phyloP scores from a whole-genome alignment of 2,888 invertebrate genomes.

The Caenorhabditis doughertyi region DNA sequence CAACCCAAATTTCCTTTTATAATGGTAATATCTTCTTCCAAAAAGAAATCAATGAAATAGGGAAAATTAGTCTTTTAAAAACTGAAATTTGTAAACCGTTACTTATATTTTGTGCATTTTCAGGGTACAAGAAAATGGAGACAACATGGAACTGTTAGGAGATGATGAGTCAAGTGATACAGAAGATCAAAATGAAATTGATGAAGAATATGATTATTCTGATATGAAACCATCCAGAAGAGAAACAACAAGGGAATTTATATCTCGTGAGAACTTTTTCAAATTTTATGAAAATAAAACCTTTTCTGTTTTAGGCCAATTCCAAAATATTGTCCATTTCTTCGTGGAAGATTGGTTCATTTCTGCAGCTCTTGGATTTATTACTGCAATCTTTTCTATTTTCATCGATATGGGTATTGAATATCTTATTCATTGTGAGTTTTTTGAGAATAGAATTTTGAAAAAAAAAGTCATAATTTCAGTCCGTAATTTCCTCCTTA shows the following conservation, averaged over 20 bases:
- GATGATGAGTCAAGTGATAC: slow-evolving; percentile 52
- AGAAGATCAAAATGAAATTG: slow-evolving; percentile 34
- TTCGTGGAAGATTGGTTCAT: slow-evolving; percentile 84
- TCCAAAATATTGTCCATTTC: slow-evolving; percentile 80
- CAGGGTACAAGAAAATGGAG: slow-evolving; percentile 62
- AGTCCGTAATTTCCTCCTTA: slow-evolving; percentile 57
- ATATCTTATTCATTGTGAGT: slow-evolving; percentile 81
- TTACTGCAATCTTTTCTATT: slow-evolving; percentile 83
- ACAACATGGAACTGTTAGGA: slow-evolving; percentile 51
- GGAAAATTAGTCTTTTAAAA: too few relatives aligned
- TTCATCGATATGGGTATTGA: slow-evolving; percentile 80
- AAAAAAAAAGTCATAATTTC: background rate
- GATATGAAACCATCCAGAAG: slow-evolving; percentile 44
- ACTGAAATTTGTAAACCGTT: background rate
- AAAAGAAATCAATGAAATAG: too few relatives aligned
- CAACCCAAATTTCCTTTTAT: too few relatives aligned
- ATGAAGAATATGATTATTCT: slow-evolving; percentile 52
- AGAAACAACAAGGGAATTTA: slow-evolving; percentile 61
- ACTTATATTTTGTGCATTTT: background rate
- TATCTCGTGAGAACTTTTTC: slow-evolving; percentile 31
- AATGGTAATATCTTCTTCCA: too few relatives aligned
- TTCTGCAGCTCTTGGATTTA: slow-evolving; percentile 83
- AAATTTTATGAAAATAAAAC: background rate
- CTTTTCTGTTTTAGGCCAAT: slow-evolving; percentile 70
- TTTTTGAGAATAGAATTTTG: background rate